Percentiles rank a stretch among this genome's conserved stretches.
phyloP scores from a whole-genome alignment of 2,797 vertebrate genomes.

The Semaprochilodus insignis region DNA sequence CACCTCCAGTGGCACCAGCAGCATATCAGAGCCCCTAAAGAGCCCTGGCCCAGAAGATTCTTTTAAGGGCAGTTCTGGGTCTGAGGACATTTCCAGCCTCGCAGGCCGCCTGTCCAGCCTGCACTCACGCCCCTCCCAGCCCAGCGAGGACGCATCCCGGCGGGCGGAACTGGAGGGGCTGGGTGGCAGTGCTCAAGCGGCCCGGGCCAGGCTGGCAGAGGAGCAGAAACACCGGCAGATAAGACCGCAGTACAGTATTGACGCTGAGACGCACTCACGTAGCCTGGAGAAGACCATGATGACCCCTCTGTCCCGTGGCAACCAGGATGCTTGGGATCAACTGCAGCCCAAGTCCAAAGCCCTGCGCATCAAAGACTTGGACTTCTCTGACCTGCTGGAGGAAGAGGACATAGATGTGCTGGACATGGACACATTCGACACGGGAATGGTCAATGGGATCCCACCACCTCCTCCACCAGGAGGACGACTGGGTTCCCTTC shows the following conservation, averaged over 20 bases:
- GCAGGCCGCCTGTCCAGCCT: constrained; percentile 52
- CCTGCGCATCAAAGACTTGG: constrained; percentile 91
- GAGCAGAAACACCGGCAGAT: constrained; percentile 65
- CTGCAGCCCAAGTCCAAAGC: constrained; percentile 72
- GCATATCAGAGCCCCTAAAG: constrained; percentile 37
- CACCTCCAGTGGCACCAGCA: constrained; percentile 46
- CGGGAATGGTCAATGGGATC: constrained; percentile 54
- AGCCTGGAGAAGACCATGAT: constrained; percentile 79
- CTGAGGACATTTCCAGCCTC: constrained; percentile 52
- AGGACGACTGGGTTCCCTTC: constrained; percentile 56
- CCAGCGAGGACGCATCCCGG: constrained; percentile 63
- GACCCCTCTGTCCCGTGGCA: constrained; percentile 76
- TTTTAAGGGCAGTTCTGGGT: constrained; percentile 38
- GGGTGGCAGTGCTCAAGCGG: constrained; percentile 68
- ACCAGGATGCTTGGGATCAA: constrained; percentile 76
- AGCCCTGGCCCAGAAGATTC: constrained; percentile 35
- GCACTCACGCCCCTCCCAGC: constrained; percentile 41
- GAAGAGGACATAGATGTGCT: constrained; percentile 92
- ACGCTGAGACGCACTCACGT: constrained; percentile 76
- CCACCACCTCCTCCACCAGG: constrained; percentile 47
- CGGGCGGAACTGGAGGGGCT: constrained; percentile 73
- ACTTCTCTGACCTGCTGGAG: constrained; percentile 94
- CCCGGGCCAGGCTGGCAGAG: constrained; percentile 71
- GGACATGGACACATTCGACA: constrained; percentile 76
- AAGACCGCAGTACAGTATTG: constrained; percentile 80